Evolutionary conservation across 2,113 vertebrate species (phyloP), one percentile per base, ranked within the genome.

Genomic region (Mellivora capensis): DNA sequence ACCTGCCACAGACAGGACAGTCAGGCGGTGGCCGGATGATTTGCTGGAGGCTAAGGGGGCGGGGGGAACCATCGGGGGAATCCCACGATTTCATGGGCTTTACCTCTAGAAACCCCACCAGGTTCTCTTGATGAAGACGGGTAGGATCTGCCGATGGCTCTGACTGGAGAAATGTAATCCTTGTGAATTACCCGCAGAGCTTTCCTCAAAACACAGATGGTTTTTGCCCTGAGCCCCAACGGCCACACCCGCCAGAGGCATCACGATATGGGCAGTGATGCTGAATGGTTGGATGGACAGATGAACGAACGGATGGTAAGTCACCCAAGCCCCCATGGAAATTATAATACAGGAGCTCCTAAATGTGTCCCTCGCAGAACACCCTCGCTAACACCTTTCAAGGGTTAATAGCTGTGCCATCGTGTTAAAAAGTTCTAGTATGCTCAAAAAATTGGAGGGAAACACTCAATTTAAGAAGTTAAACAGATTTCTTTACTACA

Each of bases 1-100:
- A 27, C 9, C 49, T 2, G 0, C 5, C n/a, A 11, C 27, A 0
- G 47, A 74, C 2, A 69, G n/a, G 12, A 25, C 0, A 25, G 25
- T 15, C 11, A 25, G n/a, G 39, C 0, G 6, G 25, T 20, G 25
- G 21, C 4, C 6, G 15, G 62, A 49, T 14, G 77, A n/a, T 1
- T 0, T 23, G 21, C 31, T 57, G 29, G 18, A 61, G 29, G 39
- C 34, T 61, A 14, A 59, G 34, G 0, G 37, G 4, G 4, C 25
- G 9, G 3, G 27, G 10, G 10, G 27, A 29, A 5, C 47, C 62
- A 34, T 34, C 17, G 59, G 29, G 13, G 8, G 4, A 9, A 3
- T 7, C 11, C 74, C 10, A 54, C 6, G 14, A n/a, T 34, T n/a
- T 79, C 83, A 39, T n/a, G n/a, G 47, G 20, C 9, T 85, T 90